These are phyloP conservation scores for Ceratina australensis DNA, from an alignment of 1,140 invertebrate species.

Conservation along the genomic window DNA sequence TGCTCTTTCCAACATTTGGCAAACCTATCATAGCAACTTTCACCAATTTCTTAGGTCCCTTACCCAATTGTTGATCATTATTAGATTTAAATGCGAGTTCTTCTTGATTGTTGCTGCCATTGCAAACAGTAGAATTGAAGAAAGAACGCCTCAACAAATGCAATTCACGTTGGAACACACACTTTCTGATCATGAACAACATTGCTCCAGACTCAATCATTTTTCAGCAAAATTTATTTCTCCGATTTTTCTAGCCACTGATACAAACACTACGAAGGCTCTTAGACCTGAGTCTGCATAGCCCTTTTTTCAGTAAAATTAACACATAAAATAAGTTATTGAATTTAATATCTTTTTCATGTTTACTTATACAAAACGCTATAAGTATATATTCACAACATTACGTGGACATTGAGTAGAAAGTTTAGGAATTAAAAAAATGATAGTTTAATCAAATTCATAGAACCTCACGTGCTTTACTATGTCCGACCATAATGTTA, in stretches of 20 bases:
- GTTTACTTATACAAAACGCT: not conserved
- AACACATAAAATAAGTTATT: not conserved
- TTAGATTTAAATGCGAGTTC: not conserved
- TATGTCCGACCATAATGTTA: too few relatives aligned
- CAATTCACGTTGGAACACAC: not conserved
- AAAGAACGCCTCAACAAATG: slow-evolving; percentile 17
- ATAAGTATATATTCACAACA: not conserved
- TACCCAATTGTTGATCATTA: slow-evolving; percentile 6
- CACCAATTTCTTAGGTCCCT: slow-evolving; percentile 78
- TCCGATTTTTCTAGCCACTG: too few relatives aligned
- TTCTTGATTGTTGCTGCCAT: not conserved
- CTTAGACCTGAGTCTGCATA: too few relatives aligned
- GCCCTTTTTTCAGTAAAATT: too few relatives aligned
- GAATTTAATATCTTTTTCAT: not conserved
- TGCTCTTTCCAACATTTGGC: slow-evolving; percentile 97
- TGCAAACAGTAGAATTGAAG: not conserved
- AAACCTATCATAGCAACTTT: slow-evolving; percentile 93
- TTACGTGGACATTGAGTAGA: too few relatives aligned
- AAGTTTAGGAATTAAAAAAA: too few relatives aligned
- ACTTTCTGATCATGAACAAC: slow-evolving; percentile 20
- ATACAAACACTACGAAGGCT: too few relatives aligned
- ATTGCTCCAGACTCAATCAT: slow-evolving; percentile 2
- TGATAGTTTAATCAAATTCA: too few relatives aligned
- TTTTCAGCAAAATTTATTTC: too few relatives aligned
- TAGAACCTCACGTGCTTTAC: too few relatives aligned